These are phyloP conservation scores for Phrynosoma blainvillii DNA, from an alignment of 2,113 vertebrate species.

Conservation along the genomic window DNA sequence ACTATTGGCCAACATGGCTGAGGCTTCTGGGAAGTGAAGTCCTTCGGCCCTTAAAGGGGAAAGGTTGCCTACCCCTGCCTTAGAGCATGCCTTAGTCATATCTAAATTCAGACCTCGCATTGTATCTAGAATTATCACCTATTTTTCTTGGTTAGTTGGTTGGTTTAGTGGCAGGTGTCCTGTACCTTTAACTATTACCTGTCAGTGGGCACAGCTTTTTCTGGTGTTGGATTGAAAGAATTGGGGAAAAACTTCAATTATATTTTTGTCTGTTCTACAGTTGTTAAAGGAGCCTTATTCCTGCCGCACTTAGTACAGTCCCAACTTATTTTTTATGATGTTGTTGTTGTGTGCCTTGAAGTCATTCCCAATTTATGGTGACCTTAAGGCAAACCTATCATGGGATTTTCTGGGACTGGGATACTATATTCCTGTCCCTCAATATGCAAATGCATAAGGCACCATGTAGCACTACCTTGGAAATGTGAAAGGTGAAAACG, in stretches of 20 bases:
- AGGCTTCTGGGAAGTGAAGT: no score
- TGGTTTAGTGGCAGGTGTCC: not conserved
- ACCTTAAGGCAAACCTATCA: no score
- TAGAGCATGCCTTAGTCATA: not conserved
- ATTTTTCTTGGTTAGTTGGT: no score
- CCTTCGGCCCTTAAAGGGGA: no score
- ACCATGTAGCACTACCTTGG: slow-evolving; percentile 48
- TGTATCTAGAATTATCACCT: not conserved
- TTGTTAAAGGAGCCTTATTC: not conserved
- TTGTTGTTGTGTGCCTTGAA: not conserved
- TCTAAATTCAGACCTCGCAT: not conserved
- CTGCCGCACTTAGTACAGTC: not conserved
- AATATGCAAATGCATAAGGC: not conserved
- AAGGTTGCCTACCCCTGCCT: no score
- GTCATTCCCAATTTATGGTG: no score
- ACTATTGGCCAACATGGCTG: no score
- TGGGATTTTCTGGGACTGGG: no score
- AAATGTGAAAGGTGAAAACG: slow-evolving; percentile 52
- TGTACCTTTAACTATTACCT: not conserved
- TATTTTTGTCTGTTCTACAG: not conserved
- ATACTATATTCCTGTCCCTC: no score
- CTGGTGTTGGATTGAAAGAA: not conserved
- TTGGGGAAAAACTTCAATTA: not conserved
- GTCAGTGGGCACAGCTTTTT: not conserved
- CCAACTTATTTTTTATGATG: not conserved